Percentiles rank a stretch among this genome's conserved stretches.
These are phyloP conservation scores for Drosophila trapezifrons DNA, from an alignment of 1,140 invertebrate species.

Conservation along the genomic window DNA sequence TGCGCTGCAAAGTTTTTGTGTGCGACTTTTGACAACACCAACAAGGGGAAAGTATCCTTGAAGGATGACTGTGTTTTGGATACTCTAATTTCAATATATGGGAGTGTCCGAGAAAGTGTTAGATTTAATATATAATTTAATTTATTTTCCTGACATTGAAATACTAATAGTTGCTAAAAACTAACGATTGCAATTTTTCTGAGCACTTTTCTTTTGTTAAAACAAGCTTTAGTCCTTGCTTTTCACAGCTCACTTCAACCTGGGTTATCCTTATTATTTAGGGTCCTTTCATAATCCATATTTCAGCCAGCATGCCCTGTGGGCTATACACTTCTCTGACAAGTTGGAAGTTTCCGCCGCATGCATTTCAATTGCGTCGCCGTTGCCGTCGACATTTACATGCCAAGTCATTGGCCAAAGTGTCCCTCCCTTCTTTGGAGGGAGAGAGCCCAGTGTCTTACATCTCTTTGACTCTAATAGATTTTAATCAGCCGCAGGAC, in stretches of 20 bases:
- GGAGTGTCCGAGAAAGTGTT: neutral
- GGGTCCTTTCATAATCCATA: neutral
- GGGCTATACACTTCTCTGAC: conserved; percentile 37
- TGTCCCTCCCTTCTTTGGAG: conserved; percentile 1
- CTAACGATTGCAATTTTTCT: too few relatives aligned
- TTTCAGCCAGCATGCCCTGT: conserved; percentile 20
- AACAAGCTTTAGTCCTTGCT: too few relatives aligned
- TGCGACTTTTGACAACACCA: conserved; percentile 72
- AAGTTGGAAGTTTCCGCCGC: conserved; percentile 66
- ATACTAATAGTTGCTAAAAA: neutral
- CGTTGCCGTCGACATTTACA: conserved; percentile 68
- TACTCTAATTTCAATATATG: conserved; percentile 11
- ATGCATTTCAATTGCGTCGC: conserved; percentile 75
- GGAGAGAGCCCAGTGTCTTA: conserved; percentile 57
- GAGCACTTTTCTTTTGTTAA: neutral
- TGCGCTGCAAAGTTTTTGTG: conserved; percentile 71
- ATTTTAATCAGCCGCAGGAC: conserved; percentile 83
- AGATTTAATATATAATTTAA: neutral
- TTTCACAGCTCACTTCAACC: neutral
- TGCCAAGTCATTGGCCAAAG: conserved; percentile 72
- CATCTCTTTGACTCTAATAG: conserved; percentile 83
- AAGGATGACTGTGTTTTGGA: neutral
- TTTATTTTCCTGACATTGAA: too few relatives aligned
- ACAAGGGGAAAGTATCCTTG: conserved; percentile 17
- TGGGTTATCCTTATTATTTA: neutral